Percentiles rank a stretch among this genome's conserved stretches.
phyloP scores from a whole-genome alignment of 2,888 invertebrate genomes.

The Salticus scenicus region DNA sequence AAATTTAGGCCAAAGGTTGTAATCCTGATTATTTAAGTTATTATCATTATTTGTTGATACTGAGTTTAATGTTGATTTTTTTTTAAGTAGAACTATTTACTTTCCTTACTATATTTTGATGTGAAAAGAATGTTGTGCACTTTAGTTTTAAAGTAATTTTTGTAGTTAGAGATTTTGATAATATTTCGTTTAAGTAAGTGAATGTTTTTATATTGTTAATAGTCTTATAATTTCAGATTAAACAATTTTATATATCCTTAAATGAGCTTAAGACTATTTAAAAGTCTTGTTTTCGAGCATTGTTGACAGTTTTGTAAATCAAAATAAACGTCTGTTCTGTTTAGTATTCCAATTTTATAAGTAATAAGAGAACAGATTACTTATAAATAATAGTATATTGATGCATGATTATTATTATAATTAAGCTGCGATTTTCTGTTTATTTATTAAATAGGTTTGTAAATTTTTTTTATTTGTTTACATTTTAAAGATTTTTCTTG shows the following conservation, averaged over 20 bases:
- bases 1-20: not conserved
- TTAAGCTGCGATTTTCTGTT: no score
- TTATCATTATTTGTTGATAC: no score
- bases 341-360: no score
- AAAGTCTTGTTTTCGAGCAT: not conserved
- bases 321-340: no score
- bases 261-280: not conserved
- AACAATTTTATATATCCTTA: not conserved
- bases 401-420: no score
- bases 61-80: not conserved
- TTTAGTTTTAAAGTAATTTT: not conserved
- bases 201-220: not conserved
- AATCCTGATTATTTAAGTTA: no score
- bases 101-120: constrained; percentile 10
- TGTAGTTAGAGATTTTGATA: not conserved
- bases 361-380: no score
- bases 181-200: not conserved
- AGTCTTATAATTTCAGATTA: not conserved
- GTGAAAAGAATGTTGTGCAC: not conserved
- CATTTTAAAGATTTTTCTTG: no score
- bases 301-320: not conserved
- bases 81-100: not conserved
- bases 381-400: no score
- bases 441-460: no score
- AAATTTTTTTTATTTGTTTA: no score